phyloP scores from a whole-genome alignment of 2,113 vertebrate species.

The Etia nguti region DNA sequence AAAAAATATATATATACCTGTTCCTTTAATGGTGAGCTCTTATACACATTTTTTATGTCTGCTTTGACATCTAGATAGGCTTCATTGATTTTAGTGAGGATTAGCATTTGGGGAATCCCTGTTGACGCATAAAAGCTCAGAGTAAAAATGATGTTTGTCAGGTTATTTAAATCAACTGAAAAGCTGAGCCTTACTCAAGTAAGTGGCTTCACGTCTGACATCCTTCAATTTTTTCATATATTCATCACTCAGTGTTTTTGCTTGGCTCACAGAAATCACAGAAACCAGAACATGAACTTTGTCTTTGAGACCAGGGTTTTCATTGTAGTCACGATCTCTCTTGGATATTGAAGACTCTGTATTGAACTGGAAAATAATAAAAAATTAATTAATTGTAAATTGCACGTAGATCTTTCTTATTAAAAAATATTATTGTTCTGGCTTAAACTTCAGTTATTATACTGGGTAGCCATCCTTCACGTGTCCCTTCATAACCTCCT shows the following conservation, averaged over 20 bases:
- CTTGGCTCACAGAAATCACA: background rate
- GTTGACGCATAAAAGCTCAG: background rate
- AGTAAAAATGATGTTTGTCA: background rate
- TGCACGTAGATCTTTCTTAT: background rate
- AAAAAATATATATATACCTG: background rate
- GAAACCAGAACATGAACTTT: constrained; percentile 20
- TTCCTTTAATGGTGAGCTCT: background rate
- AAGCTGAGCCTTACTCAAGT: background rate
- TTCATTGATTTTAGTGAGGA: constrained; percentile 27
- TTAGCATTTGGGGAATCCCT: constrained; percentile 22
- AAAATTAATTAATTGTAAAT: background rate
- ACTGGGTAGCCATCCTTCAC: constrained; percentile 15
- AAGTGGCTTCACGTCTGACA: background rate
- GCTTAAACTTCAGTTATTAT: background rate
- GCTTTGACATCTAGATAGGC: background rate
- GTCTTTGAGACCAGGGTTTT: background rate
- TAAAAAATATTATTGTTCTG: background rate
- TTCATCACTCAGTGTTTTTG: background rate
- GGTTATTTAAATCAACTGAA: background rate
- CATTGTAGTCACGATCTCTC: background rate
- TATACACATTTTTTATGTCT: background rate
- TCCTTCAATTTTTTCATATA: background rate
- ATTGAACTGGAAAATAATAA: constrained; percentile 2
- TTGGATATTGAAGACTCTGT: background rate
- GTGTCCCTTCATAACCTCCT: constrained; percentile 4